Evolutionary conservation across 2,113 vertebrate genomes (phyloP).

Genomic region (Urocynchramus pylzowi): DNA sequence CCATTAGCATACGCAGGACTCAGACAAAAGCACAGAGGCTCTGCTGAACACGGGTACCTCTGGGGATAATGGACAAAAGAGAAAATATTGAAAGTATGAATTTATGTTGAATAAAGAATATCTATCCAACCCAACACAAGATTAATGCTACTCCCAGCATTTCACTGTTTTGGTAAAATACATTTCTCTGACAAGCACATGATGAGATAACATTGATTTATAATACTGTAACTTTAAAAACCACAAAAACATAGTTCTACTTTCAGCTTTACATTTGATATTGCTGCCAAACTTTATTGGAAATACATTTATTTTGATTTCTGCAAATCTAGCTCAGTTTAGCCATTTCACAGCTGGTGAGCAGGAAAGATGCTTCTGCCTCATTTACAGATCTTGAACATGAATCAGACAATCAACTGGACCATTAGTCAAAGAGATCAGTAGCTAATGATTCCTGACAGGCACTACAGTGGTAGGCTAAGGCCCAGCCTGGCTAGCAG

Average conservation of each 20-base stretch:
- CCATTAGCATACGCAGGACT: background rate
- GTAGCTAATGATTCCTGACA: slow-evolving; percentile 89
- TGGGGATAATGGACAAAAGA: background rate
- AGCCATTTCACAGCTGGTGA: slow-evolving; percentile 77
- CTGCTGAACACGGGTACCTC: background rate
- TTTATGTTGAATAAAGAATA: background rate
- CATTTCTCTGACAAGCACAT: background rate
- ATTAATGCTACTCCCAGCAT: background rate
- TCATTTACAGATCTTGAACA: slow-evolving; percentile 80
- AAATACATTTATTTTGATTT: slow-evolving; percentile 77
- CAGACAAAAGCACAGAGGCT: background rate
- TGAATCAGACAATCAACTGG: slow-evolving; percentile 84
- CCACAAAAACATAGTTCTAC: background rate
- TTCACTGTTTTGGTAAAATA: background rate
- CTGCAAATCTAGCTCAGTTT: slow-evolving; percentile 62
- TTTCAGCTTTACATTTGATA: slow-evolving; percentile 53
- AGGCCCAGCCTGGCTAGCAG: slow-evolving; percentile 68
- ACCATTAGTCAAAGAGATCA: slow-evolving; percentile 88
- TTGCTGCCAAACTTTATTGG: slow-evolving; percentile 67
- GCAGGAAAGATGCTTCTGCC: slow-evolving; percentile 83
- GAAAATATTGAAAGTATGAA: background rate
- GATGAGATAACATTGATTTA: slow-evolving; percentile 6
- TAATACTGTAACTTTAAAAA: slow-evolving; percentile 11
- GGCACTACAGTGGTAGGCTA: slow-evolving; percentile 75
- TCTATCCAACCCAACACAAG: background rate